A percentile compares a stretch with the other conserved stretches of the same genome.
phyloP scores from a whole-genome alignment of 2,888 invertebrate genomes.

The Pollenia labialis region DNA sequence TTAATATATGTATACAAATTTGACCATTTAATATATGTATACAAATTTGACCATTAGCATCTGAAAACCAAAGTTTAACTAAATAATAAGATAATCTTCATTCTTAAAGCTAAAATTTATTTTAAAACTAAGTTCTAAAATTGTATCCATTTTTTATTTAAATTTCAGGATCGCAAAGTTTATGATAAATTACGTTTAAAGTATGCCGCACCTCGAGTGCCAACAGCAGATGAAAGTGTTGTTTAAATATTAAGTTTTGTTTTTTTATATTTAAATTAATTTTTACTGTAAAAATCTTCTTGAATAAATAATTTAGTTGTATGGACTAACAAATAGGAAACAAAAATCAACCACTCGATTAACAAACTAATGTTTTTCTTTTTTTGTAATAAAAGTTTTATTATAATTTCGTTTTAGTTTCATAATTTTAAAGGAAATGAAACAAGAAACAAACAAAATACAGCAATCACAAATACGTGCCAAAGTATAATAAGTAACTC shows the following conservation, averaged over 20 bases:
- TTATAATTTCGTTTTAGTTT: constrained; percentile 10
- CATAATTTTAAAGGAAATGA: not conserved
- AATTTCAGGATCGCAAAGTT: constrained; percentile 88
- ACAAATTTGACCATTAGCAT: too few relatives aligned
- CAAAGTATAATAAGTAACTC: not conserved
- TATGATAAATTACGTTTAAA: constrained; percentile 90
- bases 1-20: too few relatives aligned
- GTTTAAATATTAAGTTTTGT: constrained; percentile 56
- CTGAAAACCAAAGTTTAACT: too few relatives aligned
- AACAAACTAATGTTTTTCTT: constrained; percentile 23
- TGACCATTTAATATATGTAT: too few relatives aligned
- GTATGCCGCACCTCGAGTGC: constrained; percentile 85
- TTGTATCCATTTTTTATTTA: not conserved
- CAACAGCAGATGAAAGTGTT: constrained; percentile 47
- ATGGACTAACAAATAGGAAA: constrained; percentile 21
- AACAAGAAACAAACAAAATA: constrained; percentile 10
- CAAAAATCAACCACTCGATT: not conserved
- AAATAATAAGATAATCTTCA: too few relatives aligned
- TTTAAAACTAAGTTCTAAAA: too few relatives aligned
- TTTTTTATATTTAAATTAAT: constrained; percentile 32
- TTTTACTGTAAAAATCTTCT: constrained; percentile 57
- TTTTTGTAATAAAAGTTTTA: constrained; percentile 25
- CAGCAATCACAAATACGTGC: constrained; percentile 1
- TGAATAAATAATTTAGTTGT: constrained; percentile 51
- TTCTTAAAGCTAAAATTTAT: too few relatives aligned